These are phyloP conservation scores for Eupithecia exiguata DNA, from an alignment of 2,888 invertebrate species.

Conservation along the genomic window DNA sequence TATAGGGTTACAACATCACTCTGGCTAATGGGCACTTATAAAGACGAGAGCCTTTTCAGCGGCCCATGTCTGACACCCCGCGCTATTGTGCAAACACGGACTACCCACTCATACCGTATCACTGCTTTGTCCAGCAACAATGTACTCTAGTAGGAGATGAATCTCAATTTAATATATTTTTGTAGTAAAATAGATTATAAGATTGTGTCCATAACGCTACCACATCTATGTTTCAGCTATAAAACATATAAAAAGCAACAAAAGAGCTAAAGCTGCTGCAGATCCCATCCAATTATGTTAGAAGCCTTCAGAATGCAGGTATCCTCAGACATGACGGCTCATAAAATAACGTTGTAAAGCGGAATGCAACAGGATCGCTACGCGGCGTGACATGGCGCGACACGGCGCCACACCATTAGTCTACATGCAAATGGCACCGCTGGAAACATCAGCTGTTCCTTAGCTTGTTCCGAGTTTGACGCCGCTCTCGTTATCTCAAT, in stretches of 20 bases:
- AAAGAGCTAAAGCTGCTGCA: conserved; percentile 46
- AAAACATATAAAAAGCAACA: conserved; percentile 37
- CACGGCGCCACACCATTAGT: conserved; percentile 4
- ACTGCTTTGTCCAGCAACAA: conserved; percentile 1
- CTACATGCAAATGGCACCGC: not conserved
- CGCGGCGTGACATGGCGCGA: conserved; percentile 33
- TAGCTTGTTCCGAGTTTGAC: not conserved
- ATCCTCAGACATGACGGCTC: conserved; percentile 25
- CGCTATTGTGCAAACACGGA: conserved; percentile 47
- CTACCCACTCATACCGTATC: conserved; percentile 25
- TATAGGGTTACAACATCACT: conserved; percentile 77
- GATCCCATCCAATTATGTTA: conserved; percentile 43
- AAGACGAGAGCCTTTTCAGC: conserved; percentile 64
- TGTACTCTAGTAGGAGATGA: not conserved
- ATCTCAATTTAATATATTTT: not conserved
- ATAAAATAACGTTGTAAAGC: conserved; percentile 39
- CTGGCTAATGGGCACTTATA: conserved; percentile 77
- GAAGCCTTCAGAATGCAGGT: conserved; percentile 26
- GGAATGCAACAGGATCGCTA: conserved; percentile 48
- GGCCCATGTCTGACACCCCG: conserved; percentile 61
- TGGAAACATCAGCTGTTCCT: not conserved
- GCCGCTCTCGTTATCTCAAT: not conserved
- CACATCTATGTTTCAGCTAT: not conserved
- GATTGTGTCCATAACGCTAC: not conserved
- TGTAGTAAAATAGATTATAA: not conserved